A percentile compares a stretch with the other conserved stretches of the same genome.
phyloP scores from a whole-genome alignment of 1,140 invertebrate genomes.

The Hirudo medicinalis region DNA sequence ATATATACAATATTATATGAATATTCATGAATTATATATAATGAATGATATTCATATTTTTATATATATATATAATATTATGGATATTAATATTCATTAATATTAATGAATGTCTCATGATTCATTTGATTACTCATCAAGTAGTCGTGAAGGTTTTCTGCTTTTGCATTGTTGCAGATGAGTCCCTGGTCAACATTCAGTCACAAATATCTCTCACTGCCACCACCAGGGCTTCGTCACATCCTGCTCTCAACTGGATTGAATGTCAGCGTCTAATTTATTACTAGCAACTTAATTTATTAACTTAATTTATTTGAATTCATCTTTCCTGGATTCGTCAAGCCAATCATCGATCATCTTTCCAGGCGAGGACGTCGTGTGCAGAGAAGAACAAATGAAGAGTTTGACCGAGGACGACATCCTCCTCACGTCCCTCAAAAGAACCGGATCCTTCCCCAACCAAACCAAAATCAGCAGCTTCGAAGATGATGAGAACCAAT shows the following conservation, averaged over 20 bases:
- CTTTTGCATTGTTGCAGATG: neutral
- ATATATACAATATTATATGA: too few relatives aligned
- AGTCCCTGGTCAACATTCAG: neutral
- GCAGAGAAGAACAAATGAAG: neutral
- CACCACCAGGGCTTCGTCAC: neutral
- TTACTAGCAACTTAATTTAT: neutral
- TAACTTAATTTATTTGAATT: neutral
- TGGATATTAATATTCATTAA: neutral
- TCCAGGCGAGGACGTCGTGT: neutral
- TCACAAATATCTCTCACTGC: constrained; percentile 3
- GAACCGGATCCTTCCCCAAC: neutral
- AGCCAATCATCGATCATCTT: neutral
- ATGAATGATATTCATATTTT: too few relatives aligned
- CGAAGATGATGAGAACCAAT: neutral
- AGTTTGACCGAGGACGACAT: constrained; percentile 7
- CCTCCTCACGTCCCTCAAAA: neutral
- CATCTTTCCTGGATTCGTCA: neutral
- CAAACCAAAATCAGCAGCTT: constrained; percentile 6
- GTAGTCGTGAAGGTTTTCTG: neutral
- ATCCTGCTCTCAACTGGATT: constrained; percentile 11
- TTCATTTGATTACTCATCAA: too few relatives aligned
- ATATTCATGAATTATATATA: too few relatives aligned
- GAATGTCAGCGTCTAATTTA: neutral
- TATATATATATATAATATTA: neutral
- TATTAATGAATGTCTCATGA: neutral